Evolutionary conservation across 1,140 invertebrate species (phyloP).

Genomic region (Arion vulgaris): DNA sequence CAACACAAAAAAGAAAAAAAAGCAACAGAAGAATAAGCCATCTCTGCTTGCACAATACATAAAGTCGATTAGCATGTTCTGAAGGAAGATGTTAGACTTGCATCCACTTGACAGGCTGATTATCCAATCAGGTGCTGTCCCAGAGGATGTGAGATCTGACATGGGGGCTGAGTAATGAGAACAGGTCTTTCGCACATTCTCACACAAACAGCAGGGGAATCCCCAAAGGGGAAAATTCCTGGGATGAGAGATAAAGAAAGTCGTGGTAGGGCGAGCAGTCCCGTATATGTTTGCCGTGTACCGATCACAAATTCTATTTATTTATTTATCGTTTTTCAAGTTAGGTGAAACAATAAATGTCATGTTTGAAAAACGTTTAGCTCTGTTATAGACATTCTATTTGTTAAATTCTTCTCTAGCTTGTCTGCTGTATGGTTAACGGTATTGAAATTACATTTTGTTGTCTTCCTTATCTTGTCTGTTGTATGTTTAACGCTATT

Average conservation of each 20-base stretch:
- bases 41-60: not conserved
- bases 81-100: not conserved
- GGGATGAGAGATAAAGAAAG: not conserved
- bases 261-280: not conserved
- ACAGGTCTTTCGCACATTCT: not conserved
- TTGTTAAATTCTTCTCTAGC: too few relatives aligned
- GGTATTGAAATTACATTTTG: too few relatives aligned
- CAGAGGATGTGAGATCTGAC: conserved; percentile 2
- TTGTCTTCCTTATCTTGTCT: too few relatives aligned
- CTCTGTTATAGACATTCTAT: too few relatives aligned
- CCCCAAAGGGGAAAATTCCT: not conserved
- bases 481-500: too few relatives aligned
- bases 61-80: not conserved
- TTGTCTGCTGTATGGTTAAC: too few relatives aligned
- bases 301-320: not conserved
- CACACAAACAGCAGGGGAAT: conserved; percentile 3
- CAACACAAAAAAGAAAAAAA: too few relatives aligned
- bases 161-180: conserved; percentile 12
- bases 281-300: not conserved
- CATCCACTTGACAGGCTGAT: conserved; percentile 13
- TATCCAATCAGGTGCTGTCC: conserved; percentile 19
- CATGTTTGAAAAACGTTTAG: too few relatives aligned
- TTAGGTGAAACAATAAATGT: too few relatives aligned
- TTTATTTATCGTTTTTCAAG: too few relatives aligned
- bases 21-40: not conserved